phyloP scores from a whole-genome alignment of 2,797 vertebrate genomes.

The Masticophis lateralis region DNA sequence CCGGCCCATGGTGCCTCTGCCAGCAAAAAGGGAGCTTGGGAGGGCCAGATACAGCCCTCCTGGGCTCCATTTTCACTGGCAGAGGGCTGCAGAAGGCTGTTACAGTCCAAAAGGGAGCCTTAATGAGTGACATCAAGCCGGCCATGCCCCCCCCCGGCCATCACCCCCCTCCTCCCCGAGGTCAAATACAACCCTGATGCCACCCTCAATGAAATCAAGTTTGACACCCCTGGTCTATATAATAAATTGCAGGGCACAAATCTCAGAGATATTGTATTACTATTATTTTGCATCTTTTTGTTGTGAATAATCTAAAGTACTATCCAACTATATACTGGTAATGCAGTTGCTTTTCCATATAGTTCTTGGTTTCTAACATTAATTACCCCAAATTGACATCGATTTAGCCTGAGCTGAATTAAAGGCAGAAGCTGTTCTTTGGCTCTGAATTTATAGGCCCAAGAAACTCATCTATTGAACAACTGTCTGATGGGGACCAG shows the following conservation, averaged over 20 bases:
- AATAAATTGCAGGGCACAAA: background rate
- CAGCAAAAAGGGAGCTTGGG: too few species aligned
- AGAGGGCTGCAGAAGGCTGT: too few species aligned
- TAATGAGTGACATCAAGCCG: too few species aligned
- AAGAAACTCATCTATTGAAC: conserved; percentile 47
- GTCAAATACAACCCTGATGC: too few species aligned
- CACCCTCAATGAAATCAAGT: too few species aligned
- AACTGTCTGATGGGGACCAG: conserved; percentile 19
- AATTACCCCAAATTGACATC: background rate
- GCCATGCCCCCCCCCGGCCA: too few species aligned
- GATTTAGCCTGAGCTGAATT: background rate
- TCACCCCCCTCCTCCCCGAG: too few species aligned
- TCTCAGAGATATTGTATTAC: background rate
- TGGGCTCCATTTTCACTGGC: too few species aligned
- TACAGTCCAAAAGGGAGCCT: too few species aligned
- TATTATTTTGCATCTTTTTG: background rate
- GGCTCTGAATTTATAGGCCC: conserved; percentile 41
- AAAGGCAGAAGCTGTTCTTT: conserved; percentile 27
- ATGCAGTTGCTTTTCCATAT: background rate
- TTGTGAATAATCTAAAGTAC: background rate
- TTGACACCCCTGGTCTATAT: background rate
- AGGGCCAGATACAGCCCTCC: too few species aligned
- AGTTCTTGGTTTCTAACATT: background rate
- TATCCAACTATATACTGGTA: background rate
- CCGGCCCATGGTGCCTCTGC: too few species aligned